Evolutionary conservation across 2,797 vertebrate genomes (phyloP).

Genomic region (Coregonus ussuriensis): DNA sequence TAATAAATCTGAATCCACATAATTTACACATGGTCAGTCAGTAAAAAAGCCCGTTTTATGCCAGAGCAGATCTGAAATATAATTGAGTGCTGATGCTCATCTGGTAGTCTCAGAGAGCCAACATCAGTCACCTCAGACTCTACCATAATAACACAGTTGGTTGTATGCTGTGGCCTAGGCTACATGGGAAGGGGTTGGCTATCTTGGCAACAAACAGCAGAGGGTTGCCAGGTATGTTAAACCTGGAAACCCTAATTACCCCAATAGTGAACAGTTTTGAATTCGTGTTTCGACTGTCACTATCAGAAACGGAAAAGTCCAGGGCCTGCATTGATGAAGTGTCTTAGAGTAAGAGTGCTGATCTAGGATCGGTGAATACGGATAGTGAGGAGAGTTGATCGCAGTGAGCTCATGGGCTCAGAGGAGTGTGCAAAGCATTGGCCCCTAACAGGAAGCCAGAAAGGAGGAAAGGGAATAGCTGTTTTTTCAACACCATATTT

Average conservation of each 20-base stretch:
- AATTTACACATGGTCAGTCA: neutral
- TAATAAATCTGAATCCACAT: neutral
- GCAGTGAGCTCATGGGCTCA: slow-evolving; percentile 3
- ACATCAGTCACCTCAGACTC: neutral
- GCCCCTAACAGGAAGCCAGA: slow-evolving; percentile 4
- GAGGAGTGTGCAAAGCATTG: slow-evolving; percentile 31
- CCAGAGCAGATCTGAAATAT: no score
- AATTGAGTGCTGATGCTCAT: neutral
- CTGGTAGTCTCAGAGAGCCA: neutral
- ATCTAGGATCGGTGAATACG: neutral
- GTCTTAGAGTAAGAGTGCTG: neutral
- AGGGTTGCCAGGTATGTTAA: neutral
- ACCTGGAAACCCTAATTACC: neutral
- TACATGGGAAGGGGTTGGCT: neutral
- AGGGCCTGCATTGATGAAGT: neutral
- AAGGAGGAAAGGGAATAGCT: slow-evolving; percentile 2
- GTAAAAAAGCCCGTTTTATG: neutral
- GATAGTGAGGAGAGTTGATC: neutral
- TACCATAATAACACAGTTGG: neutral
- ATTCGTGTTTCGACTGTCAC: neutral
- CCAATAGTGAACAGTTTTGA: neutral
- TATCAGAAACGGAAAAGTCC: neutral
- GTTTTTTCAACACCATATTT: slow-evolving; percentile 42
- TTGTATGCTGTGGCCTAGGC: neutral
- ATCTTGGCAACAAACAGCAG: neutral